Evolutionary conservation across 2,888 invertebrate genomes (phyloP).

Genomic region (Clunio marinus): DNA sequence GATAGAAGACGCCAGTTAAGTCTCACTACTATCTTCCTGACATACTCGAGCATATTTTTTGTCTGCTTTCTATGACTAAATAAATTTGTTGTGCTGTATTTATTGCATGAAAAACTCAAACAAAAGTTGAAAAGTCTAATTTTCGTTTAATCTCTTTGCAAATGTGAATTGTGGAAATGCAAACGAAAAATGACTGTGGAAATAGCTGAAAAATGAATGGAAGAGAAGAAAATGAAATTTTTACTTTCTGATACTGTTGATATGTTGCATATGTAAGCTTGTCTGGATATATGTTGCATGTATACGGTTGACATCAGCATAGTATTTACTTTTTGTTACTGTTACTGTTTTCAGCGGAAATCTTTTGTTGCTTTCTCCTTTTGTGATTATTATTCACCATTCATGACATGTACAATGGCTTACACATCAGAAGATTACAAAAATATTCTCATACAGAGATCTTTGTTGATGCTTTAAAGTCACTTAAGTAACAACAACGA

Average conservation of each 20-base stretch:
- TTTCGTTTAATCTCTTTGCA: constrained; percentile 9
- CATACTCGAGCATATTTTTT: background rate
- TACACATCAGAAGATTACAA: constrained; percentile 14
- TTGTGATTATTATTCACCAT: constrained; percentile 21
- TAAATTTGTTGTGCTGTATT: background rate
- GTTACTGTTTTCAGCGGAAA: constrained; percentile 21
- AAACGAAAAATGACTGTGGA: background rate
- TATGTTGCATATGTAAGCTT: background rate
- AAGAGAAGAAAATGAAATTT: background rate
- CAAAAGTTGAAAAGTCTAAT: constrained; percentile 14
- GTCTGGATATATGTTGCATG: background rate
- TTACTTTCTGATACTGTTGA: background rate
- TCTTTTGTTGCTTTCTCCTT: constrained; percentile 25
- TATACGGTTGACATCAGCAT: background rate
- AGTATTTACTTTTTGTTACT: background rate
- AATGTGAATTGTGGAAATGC: background rate
- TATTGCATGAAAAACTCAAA: background rate
- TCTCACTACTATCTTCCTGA: background rate
- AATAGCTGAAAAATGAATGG: background rate
- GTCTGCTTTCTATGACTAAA: background rate
- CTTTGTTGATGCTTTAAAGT: too few species aligned
- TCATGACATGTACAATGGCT: constrained; percentile 23
- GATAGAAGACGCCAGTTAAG: background rate
- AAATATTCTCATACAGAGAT: too few species aligned
- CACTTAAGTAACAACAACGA: too few species aligned